Conservation (phyloP, 2,113 vertebrate species). For the rat (Rattus norvegicus) region GRCr8 NC_086022.1:157329501-157330000, state of each 20-base stretch:
- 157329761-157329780: neutral
- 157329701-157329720: neutral
- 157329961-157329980: neutral
- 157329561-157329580: neutral
- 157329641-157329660: neutral
- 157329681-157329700: neutral
- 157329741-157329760: neutral
- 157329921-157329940: neutral
- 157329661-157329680: neutral
- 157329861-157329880: neutral
- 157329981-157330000: neutral
- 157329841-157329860: neutral
- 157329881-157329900: neutral
- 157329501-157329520: neutral
- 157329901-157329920: neutral
- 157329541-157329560: neutral
- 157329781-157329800: neutral
- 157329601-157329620: slow-evolving; percentile 5
- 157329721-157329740: neutral
- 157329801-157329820: neutral
- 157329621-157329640: neutral
- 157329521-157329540: neutral
- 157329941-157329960: neutral
- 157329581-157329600: neutral
- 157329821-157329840: neutral